Evolutionary conservation across 2,797 vertebrate genomes (phyloP), one percentile per base, ranked within the genome.

Genomic region (Adrianichthys oophorus): DNA sequence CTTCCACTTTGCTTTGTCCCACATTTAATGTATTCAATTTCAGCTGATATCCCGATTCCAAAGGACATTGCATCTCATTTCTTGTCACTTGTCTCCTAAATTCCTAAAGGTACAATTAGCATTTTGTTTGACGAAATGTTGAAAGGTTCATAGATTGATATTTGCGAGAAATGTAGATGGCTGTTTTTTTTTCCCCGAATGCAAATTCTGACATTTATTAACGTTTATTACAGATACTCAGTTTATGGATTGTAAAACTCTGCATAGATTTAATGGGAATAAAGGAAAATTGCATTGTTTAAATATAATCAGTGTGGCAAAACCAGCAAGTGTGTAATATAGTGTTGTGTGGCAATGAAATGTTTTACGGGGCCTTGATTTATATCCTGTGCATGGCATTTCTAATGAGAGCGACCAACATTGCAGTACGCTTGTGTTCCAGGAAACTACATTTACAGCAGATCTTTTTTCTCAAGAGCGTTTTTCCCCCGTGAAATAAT

Each of bases 71-170:
- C 94, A 96, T 99, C 96, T 98, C 95, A 96, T 99, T 97, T 97
- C 96, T 95, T 95, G 96, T 99, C 96, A 97, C 95, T 88, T 95
- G 95, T 97, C 95, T 95, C 93, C 94, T 93, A 97, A 98, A 99
- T 98, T 99, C 98, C 98, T 98, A 96, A 98, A 99, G 98, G 97
- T 98, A 98, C 97, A 98, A 99, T 99, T 99, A 99, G 96, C 98
- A 99, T 99, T 99, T 98, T 96, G 95, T 97, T 96, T 99, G 97
- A 98, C 93, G 93, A 98, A 98, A 98, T 94, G 95, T 96, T 99
- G 96, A 99, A 98, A 98, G 97, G 97, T 97, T 99, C 97, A 97
- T 96, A 96, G 96, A 99, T 99, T 99, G 96, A 99, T 99, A 98
- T 99, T 98, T 98, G 95, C 93, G 94, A 97, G 82, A 84, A 97